These are phyloP conservation scores for Sander vitreus DNA, from an alignment of 2,113 vertebrate species.

Conservation along the genomic window DNA sequence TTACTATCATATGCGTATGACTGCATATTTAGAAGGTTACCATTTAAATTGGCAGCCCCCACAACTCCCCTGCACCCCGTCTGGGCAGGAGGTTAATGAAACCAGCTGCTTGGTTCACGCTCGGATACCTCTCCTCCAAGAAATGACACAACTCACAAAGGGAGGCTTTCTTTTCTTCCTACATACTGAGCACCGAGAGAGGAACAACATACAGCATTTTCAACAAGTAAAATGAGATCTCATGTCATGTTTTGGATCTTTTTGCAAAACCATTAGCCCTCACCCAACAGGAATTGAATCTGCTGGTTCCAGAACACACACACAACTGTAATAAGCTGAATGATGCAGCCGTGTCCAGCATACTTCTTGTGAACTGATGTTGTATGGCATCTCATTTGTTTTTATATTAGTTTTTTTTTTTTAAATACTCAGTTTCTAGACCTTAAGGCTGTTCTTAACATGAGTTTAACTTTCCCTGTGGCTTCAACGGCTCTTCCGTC, in stretches of 20 bases:
- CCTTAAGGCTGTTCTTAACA: slow-evolving; percentile 25
- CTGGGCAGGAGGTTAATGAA: slow-evolving; percentile 87
- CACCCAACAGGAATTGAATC: not conserved
- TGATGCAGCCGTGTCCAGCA: not conserved
- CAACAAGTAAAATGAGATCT: slow-evolving; percentile 2
- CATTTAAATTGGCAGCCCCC: slow-evolving; percentile 71
- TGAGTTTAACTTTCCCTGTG: slow-evolving; percentile 20
- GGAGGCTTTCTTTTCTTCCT: slow-evolving; percentile 59
- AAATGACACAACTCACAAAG: slow-evolving; percentile 74
- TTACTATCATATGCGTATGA: slow-evolving; percentile 58
- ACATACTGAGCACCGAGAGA: slow-evolving; percentile 24
- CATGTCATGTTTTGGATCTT: slow-evolving; percentile 25
- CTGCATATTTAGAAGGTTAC: slow-evolving; percentile 81
- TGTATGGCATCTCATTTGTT: not conserved
- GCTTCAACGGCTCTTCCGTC: slow-evolving; percentile 11
- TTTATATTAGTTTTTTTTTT: not conserved
- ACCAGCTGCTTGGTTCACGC: slow-evolving; percentile 84
- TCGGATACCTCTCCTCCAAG: slow-evolving; percentile 67
- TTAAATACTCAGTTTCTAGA: not conserved
- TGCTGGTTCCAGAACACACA: not conserved
- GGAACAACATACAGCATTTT: slow-evolving; percentile 7
- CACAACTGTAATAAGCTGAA: not conserved
- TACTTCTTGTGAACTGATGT: not conserved
- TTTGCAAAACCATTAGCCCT: slow-evolving; percentile 3
- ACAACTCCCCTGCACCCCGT: slow-evolving; percentile 67